Percentiles rank a stretch among this genome's conserved stretches.
These are phyloP conservation scores for Villa cingulata DNA, from an alignment of 2,888 invertebrate genomes.

Conservation along the genomic window DNA sequence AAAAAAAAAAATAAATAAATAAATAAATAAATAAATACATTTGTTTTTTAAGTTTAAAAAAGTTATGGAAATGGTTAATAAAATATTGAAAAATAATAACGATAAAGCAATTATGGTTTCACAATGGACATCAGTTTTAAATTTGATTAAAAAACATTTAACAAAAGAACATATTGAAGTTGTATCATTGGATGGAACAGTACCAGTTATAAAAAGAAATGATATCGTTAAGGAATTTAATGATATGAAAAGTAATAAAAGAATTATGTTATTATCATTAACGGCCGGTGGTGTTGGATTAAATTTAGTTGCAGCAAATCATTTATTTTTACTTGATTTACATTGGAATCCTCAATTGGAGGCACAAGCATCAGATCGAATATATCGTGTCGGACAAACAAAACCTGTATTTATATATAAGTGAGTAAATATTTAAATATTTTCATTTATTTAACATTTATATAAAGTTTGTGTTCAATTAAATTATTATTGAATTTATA, in stretches of 20 bases:
- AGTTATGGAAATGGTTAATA: constrained; percentile 43
- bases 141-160: constrained; percentile 56
- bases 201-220: constrained; percentile 58
- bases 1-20: no score
- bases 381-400: constrained; percentile 81
- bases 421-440: constrained; percentile 39
- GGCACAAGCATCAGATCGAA: constrained; percentile 84
- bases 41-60: no score
- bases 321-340: constrained; percentile 76
- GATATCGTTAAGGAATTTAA: constrained; percentile 61
- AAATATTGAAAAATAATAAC: constrained; percentile 38
- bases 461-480: no score
- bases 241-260: constrained; percentile 40
- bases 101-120: constrained; percentile 81
- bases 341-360: constrained; percentile 98
- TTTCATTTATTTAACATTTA: neutral
- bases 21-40: no score
- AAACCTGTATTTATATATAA: constrained; percentile 72
- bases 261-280: constrained; percentile 69
- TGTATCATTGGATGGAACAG: constrained; percentile 59
- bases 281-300: constrained; percentile 91
- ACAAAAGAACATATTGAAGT: constrained; percentile 38
- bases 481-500: no score
- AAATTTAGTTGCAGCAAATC: constrained; percentile 84
- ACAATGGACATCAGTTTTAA: constrained; percentile 79